Evolutionary conservation across 2,888 invertebrate genomes (phyloP), one percentile per base, ranked within the genome.

Genomic region (Meiosimyza decipiens): DNA sequence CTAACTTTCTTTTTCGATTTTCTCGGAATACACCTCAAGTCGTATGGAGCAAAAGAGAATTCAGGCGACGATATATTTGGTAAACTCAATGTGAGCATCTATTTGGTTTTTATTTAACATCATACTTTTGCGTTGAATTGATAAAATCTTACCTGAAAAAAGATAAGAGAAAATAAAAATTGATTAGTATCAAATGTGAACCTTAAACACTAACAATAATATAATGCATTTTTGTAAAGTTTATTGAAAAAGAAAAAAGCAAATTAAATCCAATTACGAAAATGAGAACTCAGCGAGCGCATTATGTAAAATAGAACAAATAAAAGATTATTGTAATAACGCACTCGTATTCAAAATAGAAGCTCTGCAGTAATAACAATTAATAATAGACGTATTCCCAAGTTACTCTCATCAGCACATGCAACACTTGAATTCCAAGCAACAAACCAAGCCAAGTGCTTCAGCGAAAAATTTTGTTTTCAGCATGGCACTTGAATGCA

Each of bases 401-500:
- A 72, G 62, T 62, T 66, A 60, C 55, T n/a, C 62, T 63, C 49
- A 22, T 15, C 22, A 60, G 62, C 33, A 22, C 12, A 50, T 40
- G 40, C 59, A 67, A 28, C 72, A 67, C 62, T 62, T 72, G 67
- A 71, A 67, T 67, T 55, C 28, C 47, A 60, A 60, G 54, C 57
- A 50, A 62, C 71, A 71, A 64, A 52, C 47, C 57, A n/a, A 55
- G 18, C 68, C 71, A 54, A 63, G 15, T 49, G 71, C 65, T 65
- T 52, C 18, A 54, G 66, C 22, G 60, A 64, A 40, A 40, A 62
- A 67, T 72, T 60, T 66, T 71, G 28, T 67, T 67, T 67, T 54
- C 55, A 67, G 50, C 54, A 18, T 67, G 71, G 66, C 66, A 72
- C 71, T 72, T 72, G 66, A 66, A 52, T 67, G 71, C 66, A 67